Base-by-base conservation (phyloP, 2,888 invertebrate genomes). In the Macrosiphum euphorbiae region DNA sequence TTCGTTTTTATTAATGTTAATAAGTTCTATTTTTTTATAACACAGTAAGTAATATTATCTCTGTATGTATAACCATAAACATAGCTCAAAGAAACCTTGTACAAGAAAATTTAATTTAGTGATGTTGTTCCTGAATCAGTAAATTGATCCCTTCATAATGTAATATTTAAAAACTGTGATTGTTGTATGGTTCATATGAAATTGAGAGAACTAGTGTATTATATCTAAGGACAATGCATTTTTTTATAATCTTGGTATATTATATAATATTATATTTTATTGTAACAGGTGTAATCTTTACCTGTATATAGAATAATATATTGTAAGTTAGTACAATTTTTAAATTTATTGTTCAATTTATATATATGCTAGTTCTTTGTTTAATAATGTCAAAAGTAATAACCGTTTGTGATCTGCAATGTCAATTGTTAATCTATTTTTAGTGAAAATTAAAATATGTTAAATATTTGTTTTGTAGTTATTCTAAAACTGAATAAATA, bases 101-200 rank as follows among this genome's bases (percentile, higher is more conserved):
- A 67, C 28, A 67, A 90, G 67, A 47, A 86, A 58, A 55, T 92
- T 10, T 78, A 35, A 85, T 47, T 89, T 89, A 41, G 58, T 55
- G 28, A 85, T 85, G n/a, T 89, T 88, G 28, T 61, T 88, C 47
- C 47, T 93, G 84, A 50, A 61, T 86, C 85, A 58, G 67, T 88
- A 50, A 20, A 47, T 28, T 58, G 28, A 58, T 16, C 24, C 44
- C 55, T 89, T 93, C n/a, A 78, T 52, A 78, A 50, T 92, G 67
- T 50, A 58, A 67, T 94, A 50, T 90, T 90, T 61, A 67, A 41
- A 86, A 94, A 94, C 86, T 94, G 94, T 90, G 94, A 94, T 90
- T 94, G 93, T 90, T 61, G 86, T 94, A 47, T 35, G 35, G 8
- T 90, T 90, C 3, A 50, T 92, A 92, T 61, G 26, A 86, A 91